Evolutionary conservation across 1,140 invertebrate species (phyloP).

Genomic region (Rhizoglyphus robini): DNA sequence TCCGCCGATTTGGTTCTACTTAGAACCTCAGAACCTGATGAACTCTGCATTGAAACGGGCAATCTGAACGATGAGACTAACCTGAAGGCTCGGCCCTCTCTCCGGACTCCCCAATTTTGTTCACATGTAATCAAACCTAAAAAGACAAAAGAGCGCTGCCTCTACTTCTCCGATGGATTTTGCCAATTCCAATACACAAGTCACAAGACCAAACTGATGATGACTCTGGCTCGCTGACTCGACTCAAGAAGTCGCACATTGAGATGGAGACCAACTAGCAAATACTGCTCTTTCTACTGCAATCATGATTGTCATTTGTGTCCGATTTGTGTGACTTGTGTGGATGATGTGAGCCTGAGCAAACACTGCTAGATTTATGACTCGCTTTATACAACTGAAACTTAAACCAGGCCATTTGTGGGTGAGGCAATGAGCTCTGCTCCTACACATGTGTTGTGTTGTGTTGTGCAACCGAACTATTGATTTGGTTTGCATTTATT

Average conservation of each 20-base stretch:
- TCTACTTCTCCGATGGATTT: no score
- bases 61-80: slow-evolving; percentile 99
- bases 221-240: slow-evolving; percentile 58
- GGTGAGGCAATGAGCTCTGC: no score
- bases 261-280: slow-evolving; percentile 87
- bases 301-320: slow-evolving; percentile 76
- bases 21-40: slow-evolving; percentile 43
- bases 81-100: slow-evolving; percentile 77
- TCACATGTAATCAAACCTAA: not conserved
- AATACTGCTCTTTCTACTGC: slow-evolving; percentile 82
- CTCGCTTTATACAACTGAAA: no score
- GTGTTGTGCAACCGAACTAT: no score
- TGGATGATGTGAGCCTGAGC: no score
- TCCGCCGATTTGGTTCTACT: slow-evolving; percentile 81
- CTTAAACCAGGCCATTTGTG: no score
- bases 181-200: slow-evolving; percentile 63
- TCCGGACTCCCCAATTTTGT: slow-evolving; percentile 15
- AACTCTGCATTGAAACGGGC: slow-evolving; percentile 97
- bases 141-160: no score
- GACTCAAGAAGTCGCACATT: slow-evolving; percentile 80
- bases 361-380: no score
- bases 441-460: no score
- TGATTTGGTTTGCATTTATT: no score
- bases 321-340: slow-evolving; percentile 74
- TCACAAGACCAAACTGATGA: slow-evolving; percentile 93